Conservation (phyloP, 2,113 vertebrate genomes). For the Hirundichthys speculiger region DNA sequence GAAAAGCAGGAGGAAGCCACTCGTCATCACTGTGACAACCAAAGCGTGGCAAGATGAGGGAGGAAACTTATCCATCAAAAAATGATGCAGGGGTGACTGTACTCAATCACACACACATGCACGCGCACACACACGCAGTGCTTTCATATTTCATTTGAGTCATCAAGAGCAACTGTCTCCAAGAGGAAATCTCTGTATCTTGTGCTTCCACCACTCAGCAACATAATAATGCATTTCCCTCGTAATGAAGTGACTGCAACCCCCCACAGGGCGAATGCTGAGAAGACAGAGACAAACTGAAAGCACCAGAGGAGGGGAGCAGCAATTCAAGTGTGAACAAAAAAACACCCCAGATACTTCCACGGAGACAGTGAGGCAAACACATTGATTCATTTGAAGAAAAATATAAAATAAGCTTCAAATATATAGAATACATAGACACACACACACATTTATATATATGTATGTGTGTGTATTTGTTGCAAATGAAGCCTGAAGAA, state of each 20-base stretch:
- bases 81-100: conserved; percentile 58
- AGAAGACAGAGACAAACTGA: conserved; percentile 36
- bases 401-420: conserved; percentile 14
- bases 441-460: background rate
- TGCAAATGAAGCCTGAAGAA: background rate
- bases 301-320: conserved; percentile 28
- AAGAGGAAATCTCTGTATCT: conserved; percentile 57
- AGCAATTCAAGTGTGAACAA: conserved; percentile 51
- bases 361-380: conserved; percentile 23
- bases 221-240: conserved; percentile 54
- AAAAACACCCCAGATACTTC: conserved; percentile 25
- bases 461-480: background rate
- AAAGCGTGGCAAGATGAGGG: conserved; percentile 56
- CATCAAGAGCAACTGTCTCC: conserved; percentile 58
- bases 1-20: conserved; percentile 69
- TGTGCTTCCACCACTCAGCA: conserved; percentile 28
- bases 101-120: conserved; percentile 29
- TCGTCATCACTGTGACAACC: conserved; percentile 68
- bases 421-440: background rate
- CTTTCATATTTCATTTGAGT: conserved; percentile 67
- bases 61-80: conserved; percentile 72
- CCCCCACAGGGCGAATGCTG: conserved; percentile 42
- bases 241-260: conserved; percentile 55
- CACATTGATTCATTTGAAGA: conserved; percentile 14
- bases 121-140: conserved; percentile 32